Base-by-base conservation (phyloP, 2,888 invertebrate species). In the Sympetrum striolatum region DNA sequence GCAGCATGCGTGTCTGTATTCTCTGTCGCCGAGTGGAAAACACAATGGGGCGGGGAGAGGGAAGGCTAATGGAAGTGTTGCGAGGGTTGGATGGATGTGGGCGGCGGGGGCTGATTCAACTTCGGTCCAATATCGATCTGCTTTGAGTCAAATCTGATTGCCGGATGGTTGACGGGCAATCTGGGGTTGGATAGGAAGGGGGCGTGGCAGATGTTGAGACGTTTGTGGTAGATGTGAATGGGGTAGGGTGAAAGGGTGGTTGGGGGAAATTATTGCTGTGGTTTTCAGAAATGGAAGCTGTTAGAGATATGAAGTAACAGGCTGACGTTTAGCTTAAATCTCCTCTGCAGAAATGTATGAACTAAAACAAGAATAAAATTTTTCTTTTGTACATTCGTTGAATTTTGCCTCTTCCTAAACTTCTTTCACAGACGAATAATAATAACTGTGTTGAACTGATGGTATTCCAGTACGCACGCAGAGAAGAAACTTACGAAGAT, bases 121-220 rank as follows among this genome's bases (percentile, higher is more conserved):
- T 86, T 86, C 86, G 60, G 60, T 37, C 39, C 86, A 86, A 86
- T 86, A 86, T 86, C 86, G 86, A 86, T 86, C 86, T 86, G 60
- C 37, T 58, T 60, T 60, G 58, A 48, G 86, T 37, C 64, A 37
- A 60, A 60, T 86, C 86, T 86, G 60, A 64, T 86, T 37, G 86
- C 60, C 25, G 37, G 86, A 37, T 60, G 60, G 86, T 86, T 39
- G 60, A 22, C 73, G 31, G 73, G 73, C 73, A 73, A 73, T 31
- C 22, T 5, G 18, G 81, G 25, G 81, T 82, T 6, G 81, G 81
- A 22, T 31, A 3, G 31, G 82, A 58, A 48, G 39, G 86, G 86
- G 58, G 60, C 22, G 86, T 25, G 81, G 44, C 37, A 22, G 35
- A 35, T n/a, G 48, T 44, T 81, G 25, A 73, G 37, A 35, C 37